phyloP scores from a whole-genome alignment of 1,140 invertebrate species.

The Andricus grossulariae region DNA sequence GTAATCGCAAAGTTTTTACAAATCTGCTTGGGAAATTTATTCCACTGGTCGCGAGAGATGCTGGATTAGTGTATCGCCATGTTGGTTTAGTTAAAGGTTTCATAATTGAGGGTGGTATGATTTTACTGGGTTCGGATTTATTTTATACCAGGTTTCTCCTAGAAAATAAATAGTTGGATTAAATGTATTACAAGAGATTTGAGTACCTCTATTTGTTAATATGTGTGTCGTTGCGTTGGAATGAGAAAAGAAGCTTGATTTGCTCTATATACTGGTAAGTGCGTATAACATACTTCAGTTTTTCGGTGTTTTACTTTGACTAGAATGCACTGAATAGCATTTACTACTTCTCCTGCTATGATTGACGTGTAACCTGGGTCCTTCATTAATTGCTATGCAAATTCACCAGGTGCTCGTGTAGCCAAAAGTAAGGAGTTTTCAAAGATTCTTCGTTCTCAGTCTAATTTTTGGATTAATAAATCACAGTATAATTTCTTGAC shows the following conservation, averaged over 20 bases:
- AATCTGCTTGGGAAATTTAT: too few species aligned
- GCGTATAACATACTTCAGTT: background rate
- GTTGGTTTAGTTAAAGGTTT: background rate
- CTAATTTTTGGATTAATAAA: conserved; percentile 40
- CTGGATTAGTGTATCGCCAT: too few species aligned
- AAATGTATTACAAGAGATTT: conserved; percentile 7
- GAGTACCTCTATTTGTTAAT: background rate
- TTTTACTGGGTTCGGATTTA: background rate
- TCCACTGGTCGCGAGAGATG: too few species aligned
- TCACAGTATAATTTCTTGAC: conserved; percentile 42
- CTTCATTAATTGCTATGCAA: conserved; percentile 47
- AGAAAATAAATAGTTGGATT: background rate
- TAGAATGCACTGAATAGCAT: conserved; percentile 41
- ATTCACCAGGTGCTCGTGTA: conserved; percentile 39
- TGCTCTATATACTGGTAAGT: background rate
- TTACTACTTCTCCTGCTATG: conserved; percentile 41
- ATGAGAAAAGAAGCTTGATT: conserved; percentile 7
- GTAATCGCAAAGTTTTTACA: too few species aligned
- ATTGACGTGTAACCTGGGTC: conserved; percentile 40
- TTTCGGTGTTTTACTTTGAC: background rate
- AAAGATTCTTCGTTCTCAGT: conserved; percentile 40
- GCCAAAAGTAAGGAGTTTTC: conserved; percentile 42
- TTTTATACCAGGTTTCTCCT: background rate
- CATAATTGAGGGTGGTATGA: too few species aligned
- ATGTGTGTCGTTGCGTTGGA: conserved; percentile 6